Conservation (phyloP, 1,140 invertebrate genomes). For the Goniozus legneri region DNA sequence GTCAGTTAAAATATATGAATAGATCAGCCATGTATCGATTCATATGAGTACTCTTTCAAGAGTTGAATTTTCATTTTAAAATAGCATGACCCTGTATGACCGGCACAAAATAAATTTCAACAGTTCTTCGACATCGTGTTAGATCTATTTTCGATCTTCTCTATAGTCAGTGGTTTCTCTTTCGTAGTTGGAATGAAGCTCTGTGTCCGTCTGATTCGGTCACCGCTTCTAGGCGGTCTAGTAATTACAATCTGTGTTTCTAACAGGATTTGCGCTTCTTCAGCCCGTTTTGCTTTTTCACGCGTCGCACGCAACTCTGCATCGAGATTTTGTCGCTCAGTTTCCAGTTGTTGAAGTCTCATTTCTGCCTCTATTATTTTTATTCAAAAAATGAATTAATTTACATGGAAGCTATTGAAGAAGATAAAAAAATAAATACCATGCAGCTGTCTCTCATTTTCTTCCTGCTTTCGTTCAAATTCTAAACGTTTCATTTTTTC, state of each 20-base stretch:
- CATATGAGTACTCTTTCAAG: too few relatives aligned
- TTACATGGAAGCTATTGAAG: not conserved
- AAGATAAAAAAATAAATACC: slow-evolving; percentile 40
- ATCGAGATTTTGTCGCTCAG: slow-evolving; percentile 65
- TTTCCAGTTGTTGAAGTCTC: slow-evolving; percentile 64
- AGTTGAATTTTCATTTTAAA: too few relatives aligned
- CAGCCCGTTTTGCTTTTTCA: slow-evolving; percentile 65
- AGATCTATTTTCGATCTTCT: slow-evolving; percentile 23
- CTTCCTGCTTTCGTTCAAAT: slow-evolving; percentile 67
- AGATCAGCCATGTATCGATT: too few relatives aligned
- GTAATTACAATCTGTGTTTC: slow-evolving; percentile 61
- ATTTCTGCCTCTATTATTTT: slow-evolving; percentile 61
- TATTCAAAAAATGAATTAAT: slow-evolving; percentile 11
- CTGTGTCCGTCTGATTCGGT: slow-evolving; percentile 56
- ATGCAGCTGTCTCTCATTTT: slow-evolving; percentile 69
- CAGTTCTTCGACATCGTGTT: slow-evolving; percentile 27
- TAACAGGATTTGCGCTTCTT: slow-evolving; percentile 64
- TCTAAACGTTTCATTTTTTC: slow-evolving; percentile 70
- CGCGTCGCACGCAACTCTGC: slow-evolving; percentile 63
- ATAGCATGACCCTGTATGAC: too few relatives aligned
- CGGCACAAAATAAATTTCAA: too few relatives aligned
- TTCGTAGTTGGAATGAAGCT: slow-evolving; percentile 61
- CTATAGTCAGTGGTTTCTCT: slow-evolving; percentile 40
- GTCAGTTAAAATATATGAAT: too few relatives aligned
- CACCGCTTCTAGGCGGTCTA: slow-evolving; percentile 32